These are phyloP conservation scores for Lacanobia wlatinum DNA, from an alignment of 2,888 invertebrate genomes.

Conservation along the genomic window DNA sequence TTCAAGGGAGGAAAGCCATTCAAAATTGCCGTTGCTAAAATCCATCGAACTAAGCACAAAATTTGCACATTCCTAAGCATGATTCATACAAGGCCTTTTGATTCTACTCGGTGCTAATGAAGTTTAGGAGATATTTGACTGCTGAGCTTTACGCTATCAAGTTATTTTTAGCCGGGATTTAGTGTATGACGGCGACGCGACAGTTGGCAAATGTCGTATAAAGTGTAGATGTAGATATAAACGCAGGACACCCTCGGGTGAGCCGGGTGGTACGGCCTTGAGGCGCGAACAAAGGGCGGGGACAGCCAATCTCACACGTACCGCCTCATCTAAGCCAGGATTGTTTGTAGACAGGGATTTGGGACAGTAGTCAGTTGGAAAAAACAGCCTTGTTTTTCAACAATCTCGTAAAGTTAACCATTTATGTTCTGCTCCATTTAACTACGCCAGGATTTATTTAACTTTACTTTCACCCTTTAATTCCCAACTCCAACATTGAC, in stretches of 20 bases:
- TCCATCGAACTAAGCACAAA: not conserved
- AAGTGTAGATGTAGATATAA: constrained; percentile 51
- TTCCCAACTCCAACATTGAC: constrained; percentile 46
- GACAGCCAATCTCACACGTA: constrained; percentile 64
- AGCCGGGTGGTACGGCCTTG: constrained; percentile 76
- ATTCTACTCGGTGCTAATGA: not conserved
- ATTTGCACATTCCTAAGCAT: constrained; percentile 3
- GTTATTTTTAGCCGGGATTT: constrained; percentile 65
- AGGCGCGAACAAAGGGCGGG: constrained; percentile 76
- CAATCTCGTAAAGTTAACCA: constrained; percentile 19
- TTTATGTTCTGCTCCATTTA: constrained; percentile 34
- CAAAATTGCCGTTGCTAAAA: constrained; percentile 9
- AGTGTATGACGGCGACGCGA: constrained; percentile 43
- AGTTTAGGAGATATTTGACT: constrained; percentile 24
- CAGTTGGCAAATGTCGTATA: constrained; percentile 66
- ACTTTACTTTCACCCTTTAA: constrained; percentile 34
- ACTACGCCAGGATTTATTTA: constrained; percentile 28
- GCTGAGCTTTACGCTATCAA: constrained; percentile 29
- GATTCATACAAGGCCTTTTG: constrained; percentile 10
- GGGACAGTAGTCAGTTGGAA: constrained; percentile 23
- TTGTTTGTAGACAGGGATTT: constrained; percentile 53
- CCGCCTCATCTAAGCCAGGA: constrained; percentile 63
- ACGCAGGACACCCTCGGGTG: constrained; percentile 64
- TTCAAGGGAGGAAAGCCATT: constrained; percentile 22
- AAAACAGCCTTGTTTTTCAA: constrained; percentile 49